Evolutionary conservation across 1,140 invertebrate genomes (phyloP), one percentile per base, ranked within the genome.

Genomic region (Drepana arcuata): DNA sequence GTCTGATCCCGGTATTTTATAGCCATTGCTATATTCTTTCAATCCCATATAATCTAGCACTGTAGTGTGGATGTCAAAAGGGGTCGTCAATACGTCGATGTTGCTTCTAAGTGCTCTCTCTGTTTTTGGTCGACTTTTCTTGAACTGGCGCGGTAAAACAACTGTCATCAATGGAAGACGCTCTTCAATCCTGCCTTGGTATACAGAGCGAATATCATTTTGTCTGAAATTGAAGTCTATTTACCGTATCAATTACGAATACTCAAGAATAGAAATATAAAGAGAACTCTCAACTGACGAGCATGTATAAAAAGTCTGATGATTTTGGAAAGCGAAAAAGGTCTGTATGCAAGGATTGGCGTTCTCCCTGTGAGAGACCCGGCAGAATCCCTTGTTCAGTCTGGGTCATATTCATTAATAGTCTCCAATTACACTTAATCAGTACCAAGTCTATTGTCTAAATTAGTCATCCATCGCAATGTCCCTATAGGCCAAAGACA

Each of bases 111-210:
- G 87, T n/a, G n/a, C n/a, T n/a, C n/a, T n/a, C n/a, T n/a, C n/a
- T n/a, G n/a, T n/a, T n/a, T n/a, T n/a, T n/a, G n/a, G 57, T 4
- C 65, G 34, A 0, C 25, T 18, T 45, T 83, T 80, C 37, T 87
- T 86, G 45, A 95, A 89, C 69, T 86, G 89, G 5, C 86, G 69
- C 0, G 95, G 95, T 59, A 96, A 88, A 1, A 86, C 80, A 46
- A 95, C 88, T 0, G 92, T 89, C 62, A 96, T 93, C 49, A 94
- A 93, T 0, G 95, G 93, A 29, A 95, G 55, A 12, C 95, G 85
- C 63, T 96, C 95, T 66, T 96, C 95, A 50, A 93, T 87, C 79
- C 94, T 95, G 1, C 93, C 94, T 69, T 95, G 93, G 11, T 93
- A n/a, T n/a, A n/a, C n/a, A n/a, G n/a, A n/a, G n/a, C n/a, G n/a